Percentiles rank a stretch among this genome's conserved stretches.
Evolutionary conservation across 1,140 invertebrate species (phyloP).

Genomic region (Drosophila guanche): DNA sequence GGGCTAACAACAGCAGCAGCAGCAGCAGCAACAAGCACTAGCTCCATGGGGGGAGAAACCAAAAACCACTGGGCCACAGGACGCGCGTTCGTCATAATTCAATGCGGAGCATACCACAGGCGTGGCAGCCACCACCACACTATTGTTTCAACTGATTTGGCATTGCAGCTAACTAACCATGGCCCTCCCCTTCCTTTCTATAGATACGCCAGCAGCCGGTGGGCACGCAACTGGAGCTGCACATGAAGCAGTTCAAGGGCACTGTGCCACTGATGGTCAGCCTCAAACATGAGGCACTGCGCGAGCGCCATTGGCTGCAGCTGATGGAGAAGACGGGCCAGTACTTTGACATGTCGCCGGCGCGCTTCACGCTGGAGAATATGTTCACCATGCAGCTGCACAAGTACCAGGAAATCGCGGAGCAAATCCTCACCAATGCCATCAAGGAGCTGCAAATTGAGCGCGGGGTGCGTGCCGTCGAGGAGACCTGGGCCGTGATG

Average conservation of each 20-base stretch:
- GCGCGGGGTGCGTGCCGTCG: slow-evolving; percentile 91
- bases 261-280: slow-evolving; percentile 95
- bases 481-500: slow-evolving; percentile 89
- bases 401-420: slow-evolving; percentile 91
- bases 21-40: slow-evolving; percentile 1
- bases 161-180: slow-evolving; percentile 58
- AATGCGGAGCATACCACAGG: slow-evolving; percentile 51
- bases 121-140: slow-evolving; percentile 61
- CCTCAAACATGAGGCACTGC: slow-evolving; percentile 94
- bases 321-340: slow-evolving; percentile 93
- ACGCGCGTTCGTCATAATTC: slow-evolving; percentile 71
- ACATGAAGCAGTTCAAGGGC: slow-evolving; percentile 94
- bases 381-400: slow-evolving; percentile 96
- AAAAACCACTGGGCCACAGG: slow-evolving; percentile 40
- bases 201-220: slow-evolving; percentile 85
- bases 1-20: slow-evolving; percentile 36
- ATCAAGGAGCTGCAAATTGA: slow-evolving; percentile 95
- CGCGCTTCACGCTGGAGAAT: slow-evolving; percentile 93
- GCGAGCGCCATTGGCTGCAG: slow-evolving; percentile 94
- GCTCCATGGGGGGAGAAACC: slow-evolving; percentile 12
- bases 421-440: slow-evolving; percentile 93
- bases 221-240: slow-evolving; percentile 88
- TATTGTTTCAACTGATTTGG: slow-evolving; percentile 80
- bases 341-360: slow-evolving; percentile 93
- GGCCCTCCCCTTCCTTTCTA: not conserved